A percentile compares a stretch with the other conserved stretches of the same genome.
phyloP scores from a whole-genome alignment of 2,888 invertebrate genomes.

The Leistus spinibarbis region DNA sequence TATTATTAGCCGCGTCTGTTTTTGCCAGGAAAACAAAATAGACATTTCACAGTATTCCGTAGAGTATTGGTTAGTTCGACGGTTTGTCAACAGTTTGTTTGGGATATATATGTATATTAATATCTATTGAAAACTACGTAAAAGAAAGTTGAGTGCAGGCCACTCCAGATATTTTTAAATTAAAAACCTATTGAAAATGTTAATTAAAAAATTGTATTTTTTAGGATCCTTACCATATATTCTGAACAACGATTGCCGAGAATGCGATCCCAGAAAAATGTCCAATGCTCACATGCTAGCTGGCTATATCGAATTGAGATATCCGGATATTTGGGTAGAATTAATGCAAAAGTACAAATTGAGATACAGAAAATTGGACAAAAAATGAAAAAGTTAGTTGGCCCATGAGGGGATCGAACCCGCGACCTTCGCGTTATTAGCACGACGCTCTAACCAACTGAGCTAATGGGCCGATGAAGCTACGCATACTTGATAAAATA shows the following conservation, averaged over 20 bases:
- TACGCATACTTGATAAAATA: fast-evolving
- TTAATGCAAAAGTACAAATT: slow-evolving; percentile 57
- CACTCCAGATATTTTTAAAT: too few relatives aligned
- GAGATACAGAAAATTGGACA: slow-evolving; percentile 29
- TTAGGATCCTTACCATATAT: slow-evolving; percentile 63
- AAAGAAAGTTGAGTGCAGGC: too few relatives aligned
- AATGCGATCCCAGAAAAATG: slow-evolving; percentile 60
- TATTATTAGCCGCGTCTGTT: too few relatives aligned
- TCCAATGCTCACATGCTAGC: slow-evolving; percentile 61
- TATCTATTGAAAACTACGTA: too few relatives aligned
- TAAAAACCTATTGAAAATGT: slow-evolving; percentile 12
- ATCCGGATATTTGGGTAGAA: slow-evolving; percentile 62
- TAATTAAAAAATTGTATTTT: slow-evolving; percentile 48
- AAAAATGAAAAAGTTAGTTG: slow-evolving; percentile 53
- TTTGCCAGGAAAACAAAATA: too few relatives aligned
- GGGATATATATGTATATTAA: too few relatives aligned
- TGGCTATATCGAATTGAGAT: slow-evolving; percentile 60
- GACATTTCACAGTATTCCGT: too few relatives aligned
- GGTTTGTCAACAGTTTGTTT: too few relatives aligned
- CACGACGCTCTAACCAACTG: slow-evolving; percentile 79
- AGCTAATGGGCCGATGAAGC: slow-evolving; percentile 68
- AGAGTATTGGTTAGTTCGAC: too few relatives aligned
- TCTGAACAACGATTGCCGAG: slow-evolving; percentile 60
- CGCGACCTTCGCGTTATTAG: slow-evolving; percentile 79
- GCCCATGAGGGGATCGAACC: slow-evolving; percentile 77